A percentile compares a stretch with the other conserved stretches of the same genome.
phyloP scores from a whole-genome alignment of 2,888 invertebrate species.

The Cheilosia vulpina region DNA sequence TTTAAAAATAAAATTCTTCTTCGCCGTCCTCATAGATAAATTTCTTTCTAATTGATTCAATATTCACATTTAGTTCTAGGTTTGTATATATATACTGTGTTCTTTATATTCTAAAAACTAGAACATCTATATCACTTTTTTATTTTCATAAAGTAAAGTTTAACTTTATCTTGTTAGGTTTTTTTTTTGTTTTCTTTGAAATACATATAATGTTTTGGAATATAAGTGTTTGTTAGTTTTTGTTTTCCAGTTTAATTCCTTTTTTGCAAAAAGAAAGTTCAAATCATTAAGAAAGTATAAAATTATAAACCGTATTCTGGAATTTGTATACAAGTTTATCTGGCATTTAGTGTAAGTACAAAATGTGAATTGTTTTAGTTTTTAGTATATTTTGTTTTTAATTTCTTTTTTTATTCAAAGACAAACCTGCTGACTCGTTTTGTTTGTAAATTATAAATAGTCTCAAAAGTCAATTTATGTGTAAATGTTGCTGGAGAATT shows the following conservation, averaged over 20 bases:
- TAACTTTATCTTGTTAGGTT: conserved; percentile 58
- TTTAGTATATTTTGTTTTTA: background rate
- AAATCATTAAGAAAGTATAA: conserved; percentile 70
- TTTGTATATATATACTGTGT: conserved; percentile 68
- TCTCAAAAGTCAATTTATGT: background rate
- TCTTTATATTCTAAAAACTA: conserved; percentile 72
- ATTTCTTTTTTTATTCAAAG: conserved; percentile 25
- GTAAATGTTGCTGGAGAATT: conserved; percentile 13
- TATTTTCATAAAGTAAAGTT: conserved; percentile 74
- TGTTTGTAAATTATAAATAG: conserved; percentile 25
- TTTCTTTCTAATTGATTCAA: conserved; percentile 74
- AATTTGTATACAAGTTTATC: conserved; percentile 45
- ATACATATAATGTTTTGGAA: conserved; percentile 29
- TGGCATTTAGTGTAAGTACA: conserved; percentile 48
- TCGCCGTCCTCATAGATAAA: conserved; percentile 53
- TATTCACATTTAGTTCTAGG: conserved; percentile 70
- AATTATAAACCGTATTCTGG: conserved; percentile 56
- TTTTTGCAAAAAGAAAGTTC: conserved; percentile 58
- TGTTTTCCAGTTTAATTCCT: conserved; percentile 25
- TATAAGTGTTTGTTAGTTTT: conserved; percentile 27
- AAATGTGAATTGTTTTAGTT: conserved; percentile 28
- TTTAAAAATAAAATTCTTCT: conserved; percentile 62
- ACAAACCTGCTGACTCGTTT: conserved; percentile 20
- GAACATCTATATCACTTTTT: conserved; percentile 74
- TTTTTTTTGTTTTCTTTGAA: conserved; percentile 11